Percentiles rank a stretch among this genome's conserved stretches.
phyloP scores from a whole-genome alignment of 1,140 invertebrate genomes.

The Sinonovacula constricta region DNA sequence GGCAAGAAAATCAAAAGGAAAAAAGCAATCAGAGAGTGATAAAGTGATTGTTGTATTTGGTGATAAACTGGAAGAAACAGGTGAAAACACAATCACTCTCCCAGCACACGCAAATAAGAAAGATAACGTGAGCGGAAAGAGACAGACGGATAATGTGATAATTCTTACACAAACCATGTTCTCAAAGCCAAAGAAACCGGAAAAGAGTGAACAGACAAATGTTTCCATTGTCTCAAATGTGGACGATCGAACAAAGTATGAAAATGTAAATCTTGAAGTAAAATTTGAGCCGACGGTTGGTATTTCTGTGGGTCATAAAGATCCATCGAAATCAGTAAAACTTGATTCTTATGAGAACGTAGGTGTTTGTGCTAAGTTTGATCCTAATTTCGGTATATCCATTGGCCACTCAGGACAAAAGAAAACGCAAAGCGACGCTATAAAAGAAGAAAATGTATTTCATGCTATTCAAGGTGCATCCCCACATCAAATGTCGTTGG shows the following conservation, averaged over 20 bases:
- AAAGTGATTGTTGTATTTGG: neutral
- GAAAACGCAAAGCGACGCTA: neutral
- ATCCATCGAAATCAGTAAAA: too few species aligned
- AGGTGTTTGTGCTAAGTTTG: constrained; percentile 31
- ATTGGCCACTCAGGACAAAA: neutral
- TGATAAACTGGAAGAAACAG: neutral
- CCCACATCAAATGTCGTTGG: neutral
- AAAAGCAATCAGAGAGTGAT: neutral
- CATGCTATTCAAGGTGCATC: neutral
- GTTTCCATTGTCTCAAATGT: too few species aligned
- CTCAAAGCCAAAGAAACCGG: neutral
- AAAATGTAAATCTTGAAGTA: constrained; percentile 20
- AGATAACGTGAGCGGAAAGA: neutral
- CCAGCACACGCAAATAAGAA: neutral
- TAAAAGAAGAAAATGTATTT: neutral
- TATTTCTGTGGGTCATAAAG: neutral
- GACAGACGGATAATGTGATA: constrained; percentile 25
- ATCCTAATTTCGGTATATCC: neutral
- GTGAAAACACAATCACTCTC: neutral
- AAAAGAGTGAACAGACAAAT: neutral
- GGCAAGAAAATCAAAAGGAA: constrained; percentile 18
- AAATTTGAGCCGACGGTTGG: neutral
- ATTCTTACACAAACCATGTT: constrained; percentile 50
- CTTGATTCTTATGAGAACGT: neutral
- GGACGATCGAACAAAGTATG: constrained; percentile 28